These are phyloP conservation scores for Chaenodraco wilsoni DNA, from an alignment of 2,797 vertebrate genomes.

Conservation along the genomic window DNA sequence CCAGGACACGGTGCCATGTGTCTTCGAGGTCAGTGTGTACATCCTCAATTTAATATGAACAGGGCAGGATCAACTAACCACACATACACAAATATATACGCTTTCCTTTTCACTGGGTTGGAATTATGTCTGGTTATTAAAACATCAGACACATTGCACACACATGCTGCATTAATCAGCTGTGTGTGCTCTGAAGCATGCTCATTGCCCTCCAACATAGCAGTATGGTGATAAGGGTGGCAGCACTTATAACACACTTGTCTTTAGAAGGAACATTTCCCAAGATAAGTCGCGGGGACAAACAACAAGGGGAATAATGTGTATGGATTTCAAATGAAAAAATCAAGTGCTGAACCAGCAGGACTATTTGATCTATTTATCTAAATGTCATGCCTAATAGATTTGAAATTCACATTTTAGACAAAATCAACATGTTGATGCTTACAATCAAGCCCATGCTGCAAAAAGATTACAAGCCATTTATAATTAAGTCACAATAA, in stretches of 20 bases:
- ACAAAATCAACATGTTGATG: not conserved
- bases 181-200: conserved; percentile 19
- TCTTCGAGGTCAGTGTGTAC: conserved; percentile 35
- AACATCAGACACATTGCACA: conserved; percentile 1
- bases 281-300: not conserved
- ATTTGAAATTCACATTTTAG: not conserved
- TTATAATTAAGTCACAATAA: not conserved
- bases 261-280: not conserved
- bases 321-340: too few relatives aligned
- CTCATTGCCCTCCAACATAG: conserved; percentile 4
- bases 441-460: not conserved
- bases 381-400: not conserved
- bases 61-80: conserved; percentile 16
- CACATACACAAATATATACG: not conserved
- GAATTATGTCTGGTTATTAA: not conserved
- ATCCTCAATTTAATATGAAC: conserved; percentile 26
- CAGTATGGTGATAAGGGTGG: conserved; percentile 4
- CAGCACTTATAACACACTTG: not conserved
- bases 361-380: not conserved
- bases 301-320: not conserved
- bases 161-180: conserved; percentile 25
- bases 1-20: conserved; percentile 48
- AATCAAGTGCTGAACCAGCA: not conserved
- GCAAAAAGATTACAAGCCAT: not conserved
- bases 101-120: not conserved